Percentiles rank a stretch among this genome's conserved stretches.
phyloP scores from a whole-genome alignment of 1,140 invertebrate species.

The Cyclina sinensis region DNA sequence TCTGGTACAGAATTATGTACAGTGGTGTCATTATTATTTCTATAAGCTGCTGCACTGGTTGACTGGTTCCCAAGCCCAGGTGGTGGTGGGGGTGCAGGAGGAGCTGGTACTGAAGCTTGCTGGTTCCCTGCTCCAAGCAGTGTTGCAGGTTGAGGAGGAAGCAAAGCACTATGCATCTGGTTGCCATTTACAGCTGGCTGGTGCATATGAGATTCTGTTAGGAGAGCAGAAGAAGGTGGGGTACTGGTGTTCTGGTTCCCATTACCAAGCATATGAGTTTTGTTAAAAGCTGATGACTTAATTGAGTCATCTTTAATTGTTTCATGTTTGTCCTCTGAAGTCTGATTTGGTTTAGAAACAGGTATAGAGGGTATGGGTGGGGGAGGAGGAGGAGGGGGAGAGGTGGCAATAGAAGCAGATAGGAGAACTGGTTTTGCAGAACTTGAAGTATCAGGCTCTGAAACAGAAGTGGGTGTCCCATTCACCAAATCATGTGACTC shows the following conservation, averaged over 20 bases:
- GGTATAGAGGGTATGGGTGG: no score
- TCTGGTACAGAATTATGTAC: conserved; percentile 16
- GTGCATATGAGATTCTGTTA: not conserved
- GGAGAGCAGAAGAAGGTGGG: not conserved
- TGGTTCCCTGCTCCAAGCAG: conserved; percentile 32
- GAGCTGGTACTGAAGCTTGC: conserved; percentile 9
- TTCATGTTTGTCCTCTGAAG: no score
- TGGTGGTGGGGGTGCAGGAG: conserved; percentile 2
- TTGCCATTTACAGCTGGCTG: not conserved
- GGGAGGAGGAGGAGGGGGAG: not conserved
- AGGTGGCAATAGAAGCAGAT: not conserved
- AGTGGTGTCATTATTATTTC: not conserved
- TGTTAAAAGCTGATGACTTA: not conserved
- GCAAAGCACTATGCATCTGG: not conserved
- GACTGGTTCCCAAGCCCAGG: not conserved
- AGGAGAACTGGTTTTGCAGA: not conserved
- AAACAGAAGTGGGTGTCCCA: no score
- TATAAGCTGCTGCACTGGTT: not conserved
- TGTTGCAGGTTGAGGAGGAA: not conserved
- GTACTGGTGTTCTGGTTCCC: not conserved
- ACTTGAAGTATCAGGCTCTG: no score
- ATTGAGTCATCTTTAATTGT: not conserved
- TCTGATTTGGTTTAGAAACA: no score
- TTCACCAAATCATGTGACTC: no score
- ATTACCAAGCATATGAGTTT: not conserved